Evolutionary conservation across 2,888 invertebrate species (phyloP).

Genomic region (Ceriagrion tenellum): DNA sequence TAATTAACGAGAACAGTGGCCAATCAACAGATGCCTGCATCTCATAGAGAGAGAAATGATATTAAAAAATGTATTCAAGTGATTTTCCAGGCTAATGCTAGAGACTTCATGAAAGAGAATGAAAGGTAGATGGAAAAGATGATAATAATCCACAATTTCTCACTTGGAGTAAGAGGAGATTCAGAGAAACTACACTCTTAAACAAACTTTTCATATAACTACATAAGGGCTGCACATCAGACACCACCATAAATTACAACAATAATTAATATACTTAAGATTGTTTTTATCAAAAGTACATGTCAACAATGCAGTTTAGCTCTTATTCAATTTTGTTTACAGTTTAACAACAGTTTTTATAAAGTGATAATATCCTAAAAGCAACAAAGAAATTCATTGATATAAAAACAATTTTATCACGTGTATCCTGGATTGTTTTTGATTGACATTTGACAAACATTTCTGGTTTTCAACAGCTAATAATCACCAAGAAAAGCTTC

Average conservation of each 20-base stretch:
- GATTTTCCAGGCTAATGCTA: no score
- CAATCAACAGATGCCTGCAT: no score
- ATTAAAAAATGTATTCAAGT: no score
- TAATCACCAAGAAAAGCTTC: background rate
- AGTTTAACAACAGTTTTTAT: slow-evolving; percentile 34
- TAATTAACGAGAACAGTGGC: no score
- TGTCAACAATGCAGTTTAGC: slow-evolving; percentile 13
- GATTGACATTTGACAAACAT: slow-evolving; percentile 28
- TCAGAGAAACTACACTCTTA: background rate
- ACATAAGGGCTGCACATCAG: background rate
- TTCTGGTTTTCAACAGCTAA: slow-evolving; percentile 28
- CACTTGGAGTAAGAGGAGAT: background rate
- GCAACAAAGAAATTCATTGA: slow-evolving; percentile 9
- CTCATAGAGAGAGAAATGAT: no score
- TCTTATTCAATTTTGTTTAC: slow-evolving; percentile 6
- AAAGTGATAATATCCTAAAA: slow-evolving; percentile 20
- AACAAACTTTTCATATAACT: background rate
- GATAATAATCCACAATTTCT: no score
- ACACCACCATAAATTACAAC: slow-evolving; percentile 5
- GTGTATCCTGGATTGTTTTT: background rate
- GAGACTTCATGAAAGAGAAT: no score
- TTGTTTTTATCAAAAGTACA: slow-evolving; percentile 52
- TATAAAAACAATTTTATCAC: slow-evolving; percentile 20
- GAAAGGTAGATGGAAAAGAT: no score
- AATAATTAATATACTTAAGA: slow-evolving; percentile 34